Evolutionary conservation across 2,888 invertebrate genomes (phyloP).

Genomic region (Cheilosia scutellata): DNA sequence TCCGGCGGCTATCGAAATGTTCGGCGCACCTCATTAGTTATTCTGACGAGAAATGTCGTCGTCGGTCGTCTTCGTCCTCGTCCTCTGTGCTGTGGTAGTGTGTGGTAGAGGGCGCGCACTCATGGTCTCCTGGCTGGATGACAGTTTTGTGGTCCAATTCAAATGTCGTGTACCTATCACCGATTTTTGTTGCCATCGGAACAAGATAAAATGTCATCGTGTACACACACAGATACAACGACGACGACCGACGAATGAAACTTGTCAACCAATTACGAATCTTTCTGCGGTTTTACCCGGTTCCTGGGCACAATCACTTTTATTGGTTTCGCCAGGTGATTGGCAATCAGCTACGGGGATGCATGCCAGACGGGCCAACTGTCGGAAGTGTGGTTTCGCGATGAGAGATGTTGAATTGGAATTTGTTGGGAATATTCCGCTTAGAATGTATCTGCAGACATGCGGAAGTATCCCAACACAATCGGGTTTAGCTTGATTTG

Average conservation of each 20-base stretch:
- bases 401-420: constrained; percentile 64
- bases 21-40: constrained; percentile 76
- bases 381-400: constrained; percentile 67
- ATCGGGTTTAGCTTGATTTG: background rate
- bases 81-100: background rate
- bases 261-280: constrained; percentile 76
- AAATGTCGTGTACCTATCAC: constrained; percentile 76
- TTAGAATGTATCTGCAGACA: constrained; percentile 33
- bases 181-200: constrained; percentile 72
- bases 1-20: constrained; percentile 69
- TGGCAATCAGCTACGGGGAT: constrained; percentile 53
- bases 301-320: constrained; percentile 68
- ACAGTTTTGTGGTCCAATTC: constrained; percentile 75
- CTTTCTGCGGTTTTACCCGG: constrained; percentile 50
- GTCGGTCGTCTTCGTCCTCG: background rate
- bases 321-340: constrained; percentile 63
- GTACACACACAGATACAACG: constrained; percentile 11
- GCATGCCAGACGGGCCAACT: constrained; percentile 50
- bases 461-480: constrained; percentile 57
- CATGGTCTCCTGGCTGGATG: constrained; percentile 20
- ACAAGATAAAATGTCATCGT: constrained; percentile 73
- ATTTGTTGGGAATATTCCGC: constrained; percentile 54
- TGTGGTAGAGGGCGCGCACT: constrained; percentile 6
- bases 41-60: constrained; percentile 72
- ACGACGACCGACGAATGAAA: constrained; percentile 60